Evolutionary conservation across 2,888 invertebrate species (phyloP), one percentile per base, ranked within the genome.

Genomic region (Parelbella ahira): DNA sequence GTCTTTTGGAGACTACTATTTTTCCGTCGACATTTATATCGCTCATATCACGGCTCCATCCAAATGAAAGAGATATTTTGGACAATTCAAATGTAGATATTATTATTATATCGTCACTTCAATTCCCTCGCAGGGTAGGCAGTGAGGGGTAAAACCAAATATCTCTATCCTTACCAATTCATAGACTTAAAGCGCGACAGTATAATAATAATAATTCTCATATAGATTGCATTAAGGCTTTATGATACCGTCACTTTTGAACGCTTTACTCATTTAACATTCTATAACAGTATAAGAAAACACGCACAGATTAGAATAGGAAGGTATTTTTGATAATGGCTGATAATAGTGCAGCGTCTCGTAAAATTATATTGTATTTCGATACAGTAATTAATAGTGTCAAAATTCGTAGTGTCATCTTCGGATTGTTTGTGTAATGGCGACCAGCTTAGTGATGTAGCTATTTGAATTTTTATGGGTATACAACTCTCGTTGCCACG

Each of bases 41-140:
- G 21, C 33, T 74, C 80, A 81, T 83, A 83, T 83, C 82, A 80
- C 73, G 55, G 60, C 68, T 80, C 83, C 83, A 81, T 82, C 83
- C 83, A 78, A 52, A 43, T 44, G 38, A 43, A 48, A 53, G 49
- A 49, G 49, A 45, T 57, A 60, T 54, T 58, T 60, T 56, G 48
- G 36, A 48, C 36, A 42, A 34, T 42, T 42, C 28, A 42, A 34
- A 29, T 28, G n/a, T 42, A 42, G 34, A 34, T 10, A 23, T 34
- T 21, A 34, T 42, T 34, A 42, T 21, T 3, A 23, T 34, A 28
- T 34, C 42, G 34, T 34, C 34, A 42, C 28, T n/a, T n/a, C n/a
- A n/a, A n/a, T n/a, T n/a, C n/a, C n/a, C n/a, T n/a, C n/a, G n/a
- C n/a, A n/a, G n/a, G n/a, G n/a, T n/a, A n/a, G n/a, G n/a, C n/a